A percentile compares a stretch with the other conserved stretches of the same genome.
phyloP scores from a whole-genome alignment of 2,113 vertebrate genomes.

The Oxyura jamaicensis region DNA sequence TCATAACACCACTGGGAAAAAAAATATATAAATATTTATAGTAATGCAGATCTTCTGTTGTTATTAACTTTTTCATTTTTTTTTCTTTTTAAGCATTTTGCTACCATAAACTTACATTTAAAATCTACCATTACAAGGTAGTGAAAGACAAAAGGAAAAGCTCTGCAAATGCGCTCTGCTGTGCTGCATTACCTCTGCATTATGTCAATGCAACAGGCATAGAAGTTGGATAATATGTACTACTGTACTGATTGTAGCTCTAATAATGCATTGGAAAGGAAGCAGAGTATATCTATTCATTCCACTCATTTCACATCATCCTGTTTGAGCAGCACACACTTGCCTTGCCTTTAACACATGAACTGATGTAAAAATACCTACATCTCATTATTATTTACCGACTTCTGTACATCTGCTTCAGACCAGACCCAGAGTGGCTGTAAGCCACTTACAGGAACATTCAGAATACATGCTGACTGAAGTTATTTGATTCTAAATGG shows the following conservation, averaged over 20 bases:
- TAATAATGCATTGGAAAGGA: not conserved
- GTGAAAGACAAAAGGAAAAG: not conserved
- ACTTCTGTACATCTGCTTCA: not conserved
- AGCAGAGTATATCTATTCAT: not conserved
- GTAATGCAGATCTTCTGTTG: not conserved
- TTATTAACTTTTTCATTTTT: not conserved
- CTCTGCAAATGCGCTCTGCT: not conserved
- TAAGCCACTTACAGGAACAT: not conserved
- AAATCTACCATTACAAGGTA: not conserved
- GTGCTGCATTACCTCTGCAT: not conserved
- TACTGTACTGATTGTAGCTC: not conserved
- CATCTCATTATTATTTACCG: not conserved
- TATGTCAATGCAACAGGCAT: not conserved
- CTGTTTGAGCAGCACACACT: not conserved
- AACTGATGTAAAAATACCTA: not conserved
- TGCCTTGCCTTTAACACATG: not conserved
- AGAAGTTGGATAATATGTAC: not conserved
- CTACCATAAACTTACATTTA: not conserved
- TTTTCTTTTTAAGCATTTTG: not conserved
- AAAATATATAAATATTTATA: not conserved
- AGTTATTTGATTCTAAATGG: not conserved
- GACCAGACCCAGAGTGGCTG: not conserved
- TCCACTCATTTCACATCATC: not conserved
- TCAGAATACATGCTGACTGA: not conserved
- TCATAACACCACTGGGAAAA: not conserved